Evolutionary conservation across 2,113 vertebrate genomes (phyloP), one percentile per base, ranked within the genome.

Genomic region (Oryzias melastigma): DNA sequence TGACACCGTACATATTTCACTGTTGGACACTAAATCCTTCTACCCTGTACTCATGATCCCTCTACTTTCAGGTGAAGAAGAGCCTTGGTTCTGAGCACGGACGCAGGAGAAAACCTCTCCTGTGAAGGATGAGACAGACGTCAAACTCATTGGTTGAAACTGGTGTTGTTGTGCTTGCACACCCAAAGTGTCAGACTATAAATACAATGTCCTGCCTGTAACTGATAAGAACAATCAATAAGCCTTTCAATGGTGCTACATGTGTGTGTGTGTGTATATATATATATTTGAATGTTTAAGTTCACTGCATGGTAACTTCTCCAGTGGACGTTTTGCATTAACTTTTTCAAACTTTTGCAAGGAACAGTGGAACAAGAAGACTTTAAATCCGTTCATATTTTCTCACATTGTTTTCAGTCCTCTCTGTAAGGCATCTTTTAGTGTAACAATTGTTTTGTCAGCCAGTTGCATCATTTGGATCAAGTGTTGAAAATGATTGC

Each of bases 181-280:
- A 66, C 44, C 58, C 45, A n/a, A 44, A 62, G 68, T 61, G 65
- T 76, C 65, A 53, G 52, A 42, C 14, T 49, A 65, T 29, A 72
- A 65, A 58, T 48, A 61, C 63, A 52, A 65, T 58, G 58, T 58
- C 65, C 71, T 15, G 42, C 16, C 51, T 72, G 14, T 44, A 58
- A 56, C 35, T 75, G 52, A 80, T 40, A 47, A 47, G 44, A 78
- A 22, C 19, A 50, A 52, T 80, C 54, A 54, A 42, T 76, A 58
- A 80, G 79, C 62, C 71, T 66, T 60, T 66, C 47, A 58, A 61
- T 73, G 76, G 74, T 87, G 76, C 79, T 80, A 82, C 52, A 63
- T 80, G 67, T 84, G 69, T 78, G 78, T 75, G 67, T 61, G 54
- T 66, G 20, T 35, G 8, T 35, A 35, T 8, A 25, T 25, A 27